These are phyloP conservation scores for Panurus biarmicus DNA, from an alignment of 2,113 vertebrate genomes.

Conservation along the genomic window DNA sequence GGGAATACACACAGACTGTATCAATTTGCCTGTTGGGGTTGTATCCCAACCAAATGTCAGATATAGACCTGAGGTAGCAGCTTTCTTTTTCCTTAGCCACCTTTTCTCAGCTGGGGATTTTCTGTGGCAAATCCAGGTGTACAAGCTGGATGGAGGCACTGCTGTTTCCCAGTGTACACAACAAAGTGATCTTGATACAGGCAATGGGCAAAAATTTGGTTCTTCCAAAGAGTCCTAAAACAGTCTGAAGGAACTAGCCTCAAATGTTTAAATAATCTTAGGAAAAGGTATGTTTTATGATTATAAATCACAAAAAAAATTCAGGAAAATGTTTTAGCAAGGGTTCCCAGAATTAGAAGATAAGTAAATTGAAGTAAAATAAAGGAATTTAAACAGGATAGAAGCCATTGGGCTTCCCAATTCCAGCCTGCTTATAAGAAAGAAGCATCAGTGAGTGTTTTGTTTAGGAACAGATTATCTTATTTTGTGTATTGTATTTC, in stretches of 20 bases:
- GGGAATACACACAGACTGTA: not conserved
- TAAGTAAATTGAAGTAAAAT: not conserved
- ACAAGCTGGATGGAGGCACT: not conserved
- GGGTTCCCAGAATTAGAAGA: not conserved
- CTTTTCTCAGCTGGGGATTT: not conserved
- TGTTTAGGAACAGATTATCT: not conserved
- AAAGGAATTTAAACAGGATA: not conserved
- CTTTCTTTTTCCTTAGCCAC: not conserved
- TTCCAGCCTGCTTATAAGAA: not conserved
- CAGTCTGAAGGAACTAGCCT: not conserved
- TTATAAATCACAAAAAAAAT: not conserved
- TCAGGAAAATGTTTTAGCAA: not conserved
- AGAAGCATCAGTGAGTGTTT: not conserved
- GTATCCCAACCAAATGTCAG: not conserved
- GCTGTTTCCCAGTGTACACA: accelerated
- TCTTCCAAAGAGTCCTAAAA: not conserved
- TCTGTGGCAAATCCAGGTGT: not conserved
- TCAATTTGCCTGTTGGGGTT: not conserved
- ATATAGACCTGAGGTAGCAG: not conserved
- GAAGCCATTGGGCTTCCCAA: not conserved
- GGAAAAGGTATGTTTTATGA: not conserved
- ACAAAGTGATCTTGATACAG: not conserved
- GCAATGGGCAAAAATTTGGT: not conserved
- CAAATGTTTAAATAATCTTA: not conserved
- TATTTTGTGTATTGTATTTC: not conserved